Base-by-base conservation (phyloP, 2,113 vertebrate species). In the Anguilla rostrata region DNA sequence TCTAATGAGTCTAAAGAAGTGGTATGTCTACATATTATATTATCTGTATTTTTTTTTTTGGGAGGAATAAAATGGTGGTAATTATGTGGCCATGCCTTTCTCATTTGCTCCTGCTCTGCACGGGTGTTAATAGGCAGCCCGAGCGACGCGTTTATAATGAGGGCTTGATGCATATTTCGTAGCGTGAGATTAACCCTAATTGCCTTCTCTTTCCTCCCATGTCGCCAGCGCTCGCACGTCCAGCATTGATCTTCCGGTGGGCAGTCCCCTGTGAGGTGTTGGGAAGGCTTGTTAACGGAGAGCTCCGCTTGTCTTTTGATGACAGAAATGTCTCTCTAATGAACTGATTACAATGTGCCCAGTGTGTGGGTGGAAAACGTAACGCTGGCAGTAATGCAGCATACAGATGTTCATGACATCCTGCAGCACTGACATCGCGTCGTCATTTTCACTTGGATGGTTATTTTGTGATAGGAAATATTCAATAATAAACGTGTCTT, bases 191-290 rank as follows among this genome's bases (percentile, higher is more conserved):
- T 66, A 85, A 87, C 43, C 83, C 84, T 87, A 88, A 88, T 87
- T 88, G 71, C 81, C 71, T 56, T 75, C 26, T 81, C n/a, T 60
- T 86, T 71, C 29, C 75, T 40, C 79, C 41, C 60, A 43, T 56
- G 56, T 81, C 87, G 85, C 87, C 79, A 86, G 89, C 86, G 53
- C 80, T 66, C 86, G 57, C 60, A 16, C 26, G 83, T 75, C 83
- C 80, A 56, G 34, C 60, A 78, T 90, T 93, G 91, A 93, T 94
- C 89, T 91, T 89, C 86, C 85, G 40, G 18, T 57, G 22, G 86
- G 81, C 85, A 83, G 75, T 81, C 86, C 34, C 81, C 88, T 84
- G 75, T 89, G 87, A 89, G 79, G 60, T 75, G 82, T 81, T 81
- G 80, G 53, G 20, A 43, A 83, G 78, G 81, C 78, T 88, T 85